Evolutionary conservation across 2,113 vertebrate genomes (phyloP), one percentile per base, ranked within the genome.

Genomic region (Riparia riparia): DNA sequence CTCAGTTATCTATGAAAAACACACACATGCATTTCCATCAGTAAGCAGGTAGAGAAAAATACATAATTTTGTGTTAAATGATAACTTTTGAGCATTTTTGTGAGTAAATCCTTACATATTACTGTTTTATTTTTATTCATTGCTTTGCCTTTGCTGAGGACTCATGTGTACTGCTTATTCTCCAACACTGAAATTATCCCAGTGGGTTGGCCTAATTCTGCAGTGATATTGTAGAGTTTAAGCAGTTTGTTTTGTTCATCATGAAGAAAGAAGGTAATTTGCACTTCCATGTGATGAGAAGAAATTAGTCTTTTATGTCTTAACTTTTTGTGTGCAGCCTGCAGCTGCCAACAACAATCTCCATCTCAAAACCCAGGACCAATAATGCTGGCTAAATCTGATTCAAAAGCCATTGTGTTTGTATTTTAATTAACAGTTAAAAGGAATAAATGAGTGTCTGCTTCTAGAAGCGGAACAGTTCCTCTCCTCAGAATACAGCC

Each of bases 261-360:
- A 93, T 50, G 85, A 96, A 95, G 66, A 83, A 70, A 93, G 53
- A 63, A 12, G 14, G 47, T 58, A 77, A 95, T 95, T 86, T 96
- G 32, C 79, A 90, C 87, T 83, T 90, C 34, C 24, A 68, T 84
- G 31, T 76, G 80, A 80, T 89, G 60, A 90, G 49, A 79, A 93
- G 82, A 96, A 97, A 95, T 96, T 88, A 88, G 57, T 79, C 56
- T 94, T 86, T 69, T 72, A 81, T 78, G 60, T 84, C 65, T 90
- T 85, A 92, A 83, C 72, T 77, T 95, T 88, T 88, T 74, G 51
- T 86, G 56, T 66, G 83, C 41, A 95, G 45, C 77, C 68, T 82
- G 66, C 83, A 97, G 87, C 90, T 97, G 91, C 70, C 82, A 95
- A 77, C 92, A 93, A 44, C 45, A 34, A 87, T 91, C 61, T 92